Evolutionary conservation across 2,113 vertebrate genomes (phyloP).

Genomic region (Bungarus multicinctus): DNA sequence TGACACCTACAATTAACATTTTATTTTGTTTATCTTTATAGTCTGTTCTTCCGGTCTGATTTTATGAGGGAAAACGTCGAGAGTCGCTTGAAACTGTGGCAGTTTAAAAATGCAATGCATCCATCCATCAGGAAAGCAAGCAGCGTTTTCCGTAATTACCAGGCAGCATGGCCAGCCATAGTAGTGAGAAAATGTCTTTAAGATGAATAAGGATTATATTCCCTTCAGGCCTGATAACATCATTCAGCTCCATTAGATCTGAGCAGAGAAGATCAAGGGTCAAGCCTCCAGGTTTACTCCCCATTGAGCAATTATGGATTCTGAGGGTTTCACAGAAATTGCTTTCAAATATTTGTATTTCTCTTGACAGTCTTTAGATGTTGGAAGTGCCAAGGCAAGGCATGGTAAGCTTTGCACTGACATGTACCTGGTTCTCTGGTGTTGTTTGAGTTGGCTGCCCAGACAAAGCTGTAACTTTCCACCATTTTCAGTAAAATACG

Average conservation of each 20-base stretch:
- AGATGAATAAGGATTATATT: background rate
- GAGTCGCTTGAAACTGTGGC: background rate
- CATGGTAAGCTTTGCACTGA: background rate
- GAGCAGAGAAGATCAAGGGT: background rate
- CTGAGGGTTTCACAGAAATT: background rate
- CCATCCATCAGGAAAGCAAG: background rate
- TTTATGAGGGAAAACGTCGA: background rate
- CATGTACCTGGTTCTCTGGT: background rate
- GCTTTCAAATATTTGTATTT: background rate
- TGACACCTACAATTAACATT: background rate
- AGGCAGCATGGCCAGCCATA: background rate
- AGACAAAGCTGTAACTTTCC: conserved; percentile 37
- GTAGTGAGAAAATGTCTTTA: background rate
- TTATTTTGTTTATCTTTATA: background rate
- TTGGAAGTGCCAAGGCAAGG: background rate
- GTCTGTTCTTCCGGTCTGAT: background rate
- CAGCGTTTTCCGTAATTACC: background rate
- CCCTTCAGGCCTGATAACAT: background rate
- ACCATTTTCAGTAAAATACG: conserved; percentile 25
- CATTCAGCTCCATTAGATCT: background rate
- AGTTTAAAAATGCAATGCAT: background rate
- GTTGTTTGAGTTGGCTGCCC: conserved; percentile 9
- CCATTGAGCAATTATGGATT: background rate
- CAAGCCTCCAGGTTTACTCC: background rate
- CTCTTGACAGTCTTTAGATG: background rate